Evolutionary conservation across 2,888 invertebrate genomes (phyloP), one percentile per base, ranked within the genome.

Genomic region (Lutraria lutraria): DNA sequence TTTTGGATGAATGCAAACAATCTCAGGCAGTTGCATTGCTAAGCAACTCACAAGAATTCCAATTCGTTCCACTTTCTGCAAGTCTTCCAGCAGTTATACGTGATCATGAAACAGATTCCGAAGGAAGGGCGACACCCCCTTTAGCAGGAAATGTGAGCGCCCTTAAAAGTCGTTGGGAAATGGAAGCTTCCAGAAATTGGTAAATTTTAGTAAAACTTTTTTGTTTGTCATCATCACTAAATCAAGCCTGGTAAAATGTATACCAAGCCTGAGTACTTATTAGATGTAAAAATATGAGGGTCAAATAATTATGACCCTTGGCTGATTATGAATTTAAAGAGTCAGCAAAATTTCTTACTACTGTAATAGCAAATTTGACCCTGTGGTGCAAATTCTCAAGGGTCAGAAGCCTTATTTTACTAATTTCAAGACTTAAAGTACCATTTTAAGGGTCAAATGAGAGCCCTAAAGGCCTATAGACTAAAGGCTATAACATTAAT

Each of bases 101-200:
- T 13, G 94, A 93, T 63, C 93, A 93, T n/a, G 94, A 93, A 8
- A 90, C 88, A 2, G 94, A 94, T 19, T n/a, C 31, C n/a, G 93
- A 93, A 0, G 94, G 95, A 10, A 87, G 95, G 34, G 92, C 93
- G 54, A 95, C 95, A 15, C 95, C 96, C 6, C 95, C 95, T 1
- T 87, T 95, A 10, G 93, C 94, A 54, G 96, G 96, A 43, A 95
- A 96, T 92, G 96, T 96, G 56, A 94, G 95, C 54, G 96, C 96
- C 19, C 91, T 96, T 80, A 91, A 96, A 34, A 94, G 94, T 31
- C 94, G 95, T 84, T 96, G 96, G 96, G 96, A 96, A 88, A 92
- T 93, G 92, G 96, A 95, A 89, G 96, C 96, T 25, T 94, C 94
- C 15, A 93, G 95, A 85, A 94, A 95, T 87, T 94, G 93, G 95